Base-by-base conservation (phyloP, 2,888 invertebrate genomes). In the Busseola fusca region DNA sequence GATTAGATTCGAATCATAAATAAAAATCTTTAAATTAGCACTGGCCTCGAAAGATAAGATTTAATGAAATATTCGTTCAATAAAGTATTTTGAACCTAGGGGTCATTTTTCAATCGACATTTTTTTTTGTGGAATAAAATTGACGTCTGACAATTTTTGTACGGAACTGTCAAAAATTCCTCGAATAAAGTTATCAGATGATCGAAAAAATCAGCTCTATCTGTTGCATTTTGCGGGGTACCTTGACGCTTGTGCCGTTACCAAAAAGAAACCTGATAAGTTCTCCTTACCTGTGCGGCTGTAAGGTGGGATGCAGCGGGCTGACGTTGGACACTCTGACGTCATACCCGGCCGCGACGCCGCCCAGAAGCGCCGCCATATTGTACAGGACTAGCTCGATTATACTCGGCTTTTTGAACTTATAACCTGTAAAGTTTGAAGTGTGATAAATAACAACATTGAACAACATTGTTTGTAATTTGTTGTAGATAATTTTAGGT, bases 291-390 rank as follows among this genome's bases (percentile, higher is more conserved):
- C 97, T 96, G 74, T 97, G 97, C 0, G 98, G 97, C 88, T 98
- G 97, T 74, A 98, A 92, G 74, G 97, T 96, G 12, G 98, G 98
- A 94, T 98, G 98, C 80, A 98, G 95, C 0, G 98, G 97, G 83
- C 98, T 97, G 66, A 98, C 97, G 90, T 98, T 98, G 59, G 98
- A 98, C 92, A 98, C 96, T 88, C 98, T 96, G 67, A 99, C 97
- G 96, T 99, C 99, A 90, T 98, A 99, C 0, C 99, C 99, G 54
- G 98, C 98, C 5, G 98, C 98, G 56, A 99, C 98, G 40, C 98
- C 97, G 5, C 99, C 99, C 88, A 99, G 94, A 94, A 99, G 96
- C 67, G 98, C 98, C 68, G 98, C 98, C 96, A 99, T 98, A 92
- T 98, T 98, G 96, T 98, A 99, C 80, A 99, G 96, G 83, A 97